Percentiles rank a stretch among this genome's conserved stretches.
Conservation (phyloP, 2,888 invertebrate species). For the Mesochorus sp. region DNA sequence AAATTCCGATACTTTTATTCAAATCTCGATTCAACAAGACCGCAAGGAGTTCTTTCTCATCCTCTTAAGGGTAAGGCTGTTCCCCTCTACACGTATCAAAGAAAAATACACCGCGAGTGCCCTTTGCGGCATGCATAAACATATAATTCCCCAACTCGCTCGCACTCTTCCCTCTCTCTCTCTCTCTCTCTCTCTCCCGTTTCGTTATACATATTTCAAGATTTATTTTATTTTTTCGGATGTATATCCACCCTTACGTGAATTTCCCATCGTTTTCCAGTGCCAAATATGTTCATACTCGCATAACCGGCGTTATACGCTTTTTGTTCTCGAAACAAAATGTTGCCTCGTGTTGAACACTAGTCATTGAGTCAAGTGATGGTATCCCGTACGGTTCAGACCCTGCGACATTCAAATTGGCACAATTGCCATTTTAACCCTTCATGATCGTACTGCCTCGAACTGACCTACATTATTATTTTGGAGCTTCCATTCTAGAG, state of each 20-base stretch:
- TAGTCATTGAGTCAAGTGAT: conserved; percentile 6
- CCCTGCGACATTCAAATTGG: too few relatives aligned
- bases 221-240: conserved; percentile 15
- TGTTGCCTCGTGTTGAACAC: conserved; percentile 15
- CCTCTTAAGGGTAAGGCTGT: conserved; percentile 51
- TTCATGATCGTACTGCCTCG: too few relatives aligned
- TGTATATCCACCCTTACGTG: too few relatives aligned
- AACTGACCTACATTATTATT: too few relatives aligned
- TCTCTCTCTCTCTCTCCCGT: conserved; percentile 31
- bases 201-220: conserved; percentile 64
- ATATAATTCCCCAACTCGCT: conserved; percentile 56
- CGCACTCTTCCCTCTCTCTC: too few relatives aligned
- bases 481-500: too few relatives aligned
- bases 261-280: too few relatives aligned
- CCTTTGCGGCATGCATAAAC: conserved; percentile 79
- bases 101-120: conserved; percentile 79
- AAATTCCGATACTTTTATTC: conserved; percentile 79
- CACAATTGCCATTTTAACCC: too few relatives aligned
- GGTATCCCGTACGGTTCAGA: background rate
- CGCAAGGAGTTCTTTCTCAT: conserved; percentile 63
- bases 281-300: too few relatives aligned
- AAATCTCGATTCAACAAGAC: conserved; percentile 76
- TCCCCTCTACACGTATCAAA: conserved; percentile 78
- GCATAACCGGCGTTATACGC: conserved; percentile 11
- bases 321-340: conserved; percentile 7